Evolutionary conservation across 2,797 vertebrate species (phyloP).

Genomic region (Trachurus trachurus): DNA sequence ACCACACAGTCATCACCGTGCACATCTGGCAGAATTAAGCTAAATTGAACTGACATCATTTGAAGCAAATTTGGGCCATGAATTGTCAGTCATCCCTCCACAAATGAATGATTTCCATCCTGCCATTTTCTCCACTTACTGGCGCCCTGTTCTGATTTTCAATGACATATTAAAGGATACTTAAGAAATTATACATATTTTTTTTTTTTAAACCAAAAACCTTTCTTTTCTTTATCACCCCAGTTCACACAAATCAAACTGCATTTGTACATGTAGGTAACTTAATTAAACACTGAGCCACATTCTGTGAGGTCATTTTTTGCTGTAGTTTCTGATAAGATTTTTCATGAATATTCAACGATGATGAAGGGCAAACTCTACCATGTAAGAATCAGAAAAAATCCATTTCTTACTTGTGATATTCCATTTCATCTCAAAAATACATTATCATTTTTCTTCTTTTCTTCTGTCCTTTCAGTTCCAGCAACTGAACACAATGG

Average conservation of each 20-base stretch:
- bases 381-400: background rate
- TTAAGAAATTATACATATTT: background rate
- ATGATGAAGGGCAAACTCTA: background rate
- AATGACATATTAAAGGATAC: background rate
- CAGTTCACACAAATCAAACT: constrained; percentile 6
- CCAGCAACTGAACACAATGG: no score
- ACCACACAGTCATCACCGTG: background rate
- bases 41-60: background rate
- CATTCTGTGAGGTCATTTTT: constrained; percentile 2
- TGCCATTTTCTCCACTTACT: background rate
- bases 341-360: background rate
- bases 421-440: background rate
- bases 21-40: background rate
- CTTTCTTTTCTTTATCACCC: background rate
- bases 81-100: background rate
- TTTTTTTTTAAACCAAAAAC: background rate
- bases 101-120: background rate
- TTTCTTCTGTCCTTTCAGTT: no score
- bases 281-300: background rate
- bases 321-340: constrained; percentile 4
- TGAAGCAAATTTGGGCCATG: background rate
- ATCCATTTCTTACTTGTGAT: background rate
- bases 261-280: constrained; percentile 15
- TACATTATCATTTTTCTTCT: no score
- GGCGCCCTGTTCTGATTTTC: background rate